phyloP scores from a whole-genome alignment of 2,113 vertebrate genomes.

The Telmatochromis sp. region DNA sequence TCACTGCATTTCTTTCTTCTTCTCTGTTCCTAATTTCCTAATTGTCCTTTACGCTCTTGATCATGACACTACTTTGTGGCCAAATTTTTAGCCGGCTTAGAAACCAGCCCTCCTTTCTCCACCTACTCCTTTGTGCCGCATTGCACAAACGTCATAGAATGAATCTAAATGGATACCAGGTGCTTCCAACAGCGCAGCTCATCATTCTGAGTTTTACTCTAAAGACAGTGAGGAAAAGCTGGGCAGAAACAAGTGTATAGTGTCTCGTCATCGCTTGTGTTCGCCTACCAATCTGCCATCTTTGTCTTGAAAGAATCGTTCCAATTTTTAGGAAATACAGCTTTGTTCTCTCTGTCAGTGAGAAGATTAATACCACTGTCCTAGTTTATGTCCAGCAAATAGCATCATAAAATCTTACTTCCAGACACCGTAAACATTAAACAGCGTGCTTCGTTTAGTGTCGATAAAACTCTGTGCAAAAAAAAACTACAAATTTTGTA shows the following conservation, averaged over 20 bases:
- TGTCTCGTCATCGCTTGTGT: not conserved
- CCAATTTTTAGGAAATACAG: not conserved
- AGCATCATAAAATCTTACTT: not conserved
- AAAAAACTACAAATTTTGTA: not conserved
- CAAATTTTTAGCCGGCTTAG: conserved; percentile 7
- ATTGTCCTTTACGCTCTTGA: conserved; percentile 25
- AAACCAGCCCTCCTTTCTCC: not conserved
- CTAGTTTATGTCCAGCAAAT: not conserved
- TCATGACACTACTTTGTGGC: conserved; percentile 22
- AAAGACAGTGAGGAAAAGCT: not conserved
- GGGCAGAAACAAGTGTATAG: not conserved
- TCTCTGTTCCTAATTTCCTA: conserved; percentile 7
- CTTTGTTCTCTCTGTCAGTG: not conserved
- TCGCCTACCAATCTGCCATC: not conserved
- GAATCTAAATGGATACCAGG: conserved; percentile 59
- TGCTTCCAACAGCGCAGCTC: conserved; percentile 34
- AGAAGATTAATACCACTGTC: not conserved
- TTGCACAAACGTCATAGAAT: conserved; percentile 54
- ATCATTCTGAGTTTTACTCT: not conserved
- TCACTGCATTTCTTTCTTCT: not conserved
- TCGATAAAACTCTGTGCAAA: not conserved
- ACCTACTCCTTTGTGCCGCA: conserved; percentile 21
- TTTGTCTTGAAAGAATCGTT: not conserved
- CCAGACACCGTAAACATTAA: not conserved
- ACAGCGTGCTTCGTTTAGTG: not conserved